These are phyloP conservation scores for Centropus bengalensis DNA, from an alignment of 2,113 vertebrate genomes.

Conservation along the genomic window DNA sequence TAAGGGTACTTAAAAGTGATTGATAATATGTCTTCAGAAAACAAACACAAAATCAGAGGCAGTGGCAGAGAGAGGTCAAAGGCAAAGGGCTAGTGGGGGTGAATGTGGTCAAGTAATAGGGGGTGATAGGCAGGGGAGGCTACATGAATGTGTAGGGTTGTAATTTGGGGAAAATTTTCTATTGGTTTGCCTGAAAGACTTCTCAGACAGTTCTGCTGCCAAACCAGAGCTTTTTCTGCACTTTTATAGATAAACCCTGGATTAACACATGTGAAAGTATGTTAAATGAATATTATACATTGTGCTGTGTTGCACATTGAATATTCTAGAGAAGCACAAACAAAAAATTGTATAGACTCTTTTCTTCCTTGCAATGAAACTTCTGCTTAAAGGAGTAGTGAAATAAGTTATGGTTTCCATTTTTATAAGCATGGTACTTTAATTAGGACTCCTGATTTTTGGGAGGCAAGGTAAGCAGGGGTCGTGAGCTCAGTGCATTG, in stretches of 20 bases:
- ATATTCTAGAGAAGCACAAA: not conserved
- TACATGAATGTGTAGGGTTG: not conserved
- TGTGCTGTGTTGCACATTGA: not conserved
- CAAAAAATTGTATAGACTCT: not conserved
- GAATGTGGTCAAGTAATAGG: slow-evolving; percentile 17
- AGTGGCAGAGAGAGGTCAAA: slow-evolving; percentile 63
- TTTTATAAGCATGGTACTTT: not conserved
- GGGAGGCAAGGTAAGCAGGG: not conserved
- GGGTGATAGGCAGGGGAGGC: not conserved
- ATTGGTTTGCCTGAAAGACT: not conserved
- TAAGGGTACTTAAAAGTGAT: slow-evolving; percentile 50
- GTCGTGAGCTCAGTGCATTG: not conserved
- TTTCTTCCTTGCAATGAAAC: not conserved
- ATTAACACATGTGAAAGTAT: not conserved
- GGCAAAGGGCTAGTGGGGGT: slow-evolving; percentile 48
- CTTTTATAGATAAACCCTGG: not conserved
- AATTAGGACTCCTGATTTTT: not conserved
- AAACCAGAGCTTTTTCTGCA: not conserved
- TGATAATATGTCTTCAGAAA: slow-evolving; percentile 55
- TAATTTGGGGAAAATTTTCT: not conserved
- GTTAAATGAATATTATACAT: not conserved
- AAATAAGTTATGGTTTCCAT: not conserved
- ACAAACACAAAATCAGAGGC: slow-evolving; percentile 52
- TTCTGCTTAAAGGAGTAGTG: not conserved
- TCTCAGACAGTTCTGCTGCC: not conserved